Evolutionary conservation across 1,140 invertebrate species (phyloP).

Genomic region (Bombyx mandarina): DNA sequence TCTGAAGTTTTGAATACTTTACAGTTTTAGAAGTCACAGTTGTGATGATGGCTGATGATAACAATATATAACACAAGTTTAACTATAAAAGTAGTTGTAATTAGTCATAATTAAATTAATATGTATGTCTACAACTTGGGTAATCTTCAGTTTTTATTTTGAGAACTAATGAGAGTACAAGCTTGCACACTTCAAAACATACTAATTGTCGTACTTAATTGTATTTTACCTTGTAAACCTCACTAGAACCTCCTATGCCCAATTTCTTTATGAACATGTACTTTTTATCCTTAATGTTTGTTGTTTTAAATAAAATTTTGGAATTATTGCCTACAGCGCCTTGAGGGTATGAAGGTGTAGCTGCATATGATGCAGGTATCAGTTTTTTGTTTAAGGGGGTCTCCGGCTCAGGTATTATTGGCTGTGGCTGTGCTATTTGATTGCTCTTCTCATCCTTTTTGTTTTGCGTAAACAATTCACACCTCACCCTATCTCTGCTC

Average conservation of each 20-base stretch:
- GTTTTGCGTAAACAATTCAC: conserved; percentile 47
- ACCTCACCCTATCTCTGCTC: conserved; percentile 50
- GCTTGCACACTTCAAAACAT: not conserved
- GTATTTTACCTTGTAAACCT: conserved; percentile 59
- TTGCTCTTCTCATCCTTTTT: conserved; percentile 15
- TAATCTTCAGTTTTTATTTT: too few species aligned
- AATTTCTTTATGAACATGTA: conserved; percentile 65
- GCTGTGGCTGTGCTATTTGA: conserved; percentile 6
- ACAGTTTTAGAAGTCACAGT: too few species aligned
- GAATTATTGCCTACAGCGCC: conserved; percentile 34
- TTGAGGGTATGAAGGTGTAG: conserved; percentile 56
- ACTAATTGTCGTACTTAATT: not conserved
- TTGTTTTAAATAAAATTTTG: conserved; percentile 56
- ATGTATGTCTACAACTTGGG: too few species aligned
- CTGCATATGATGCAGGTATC: conserved; percentile 36
- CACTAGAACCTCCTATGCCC: conserved; percentile 64
- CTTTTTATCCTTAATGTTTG: conserved; percentile 62
- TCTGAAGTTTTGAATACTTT: too few species aligned
- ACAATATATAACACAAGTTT: too few species aligned
- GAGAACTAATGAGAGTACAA: not conserved
- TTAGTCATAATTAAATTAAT: too few species aligned
- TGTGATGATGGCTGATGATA: too few species aligned
- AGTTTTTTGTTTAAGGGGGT: conserved; percentile 45
- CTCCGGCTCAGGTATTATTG: conserved; percentile 26
- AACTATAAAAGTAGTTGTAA: too few species aligned